phyloP scores from a whole-genome alignment of 2,113 vertebrate genomes.

The Erythrocercus mccallii region DNA sequence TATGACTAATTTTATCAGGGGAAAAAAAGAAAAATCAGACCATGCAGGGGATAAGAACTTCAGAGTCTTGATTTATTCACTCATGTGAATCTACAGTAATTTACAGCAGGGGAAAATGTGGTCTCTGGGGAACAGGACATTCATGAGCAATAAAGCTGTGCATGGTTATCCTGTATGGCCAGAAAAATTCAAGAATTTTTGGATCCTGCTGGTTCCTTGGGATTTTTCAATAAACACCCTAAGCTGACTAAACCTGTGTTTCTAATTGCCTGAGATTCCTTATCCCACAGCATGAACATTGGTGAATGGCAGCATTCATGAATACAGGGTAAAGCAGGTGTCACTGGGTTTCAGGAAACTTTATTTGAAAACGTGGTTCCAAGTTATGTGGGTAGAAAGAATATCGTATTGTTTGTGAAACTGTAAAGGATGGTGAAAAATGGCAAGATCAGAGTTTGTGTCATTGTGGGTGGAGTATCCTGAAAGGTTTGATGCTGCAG shows the following conservation, averaged over 20 bases:
- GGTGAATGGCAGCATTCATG: not conserved
- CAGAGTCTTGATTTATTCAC: not conserved
- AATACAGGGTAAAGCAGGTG: not conserved
- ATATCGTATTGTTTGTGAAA: not conserved
- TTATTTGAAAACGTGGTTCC: not conserved
- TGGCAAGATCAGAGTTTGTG: not conserved
- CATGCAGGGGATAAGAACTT: not conserved
- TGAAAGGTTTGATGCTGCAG: not conserved
- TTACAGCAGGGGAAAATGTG: not conserved
- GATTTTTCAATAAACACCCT: not conserved
- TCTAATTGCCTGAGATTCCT: not conserved
- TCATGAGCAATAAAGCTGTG: not conserved
- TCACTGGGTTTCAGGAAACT: not conserved
- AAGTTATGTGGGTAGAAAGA: not conserved
- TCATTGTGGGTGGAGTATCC: not conserved
- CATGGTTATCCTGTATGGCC: not conserved
- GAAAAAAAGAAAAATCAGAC: not conserved
- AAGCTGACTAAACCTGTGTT: not conserved
- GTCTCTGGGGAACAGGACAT: not conserved
- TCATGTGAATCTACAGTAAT: rapidly evolving
- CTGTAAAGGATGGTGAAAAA: not conserved
- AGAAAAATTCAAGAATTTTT: not conserved
- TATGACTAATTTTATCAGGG: not conserved
- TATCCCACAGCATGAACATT: not conserved
- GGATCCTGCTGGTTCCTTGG: not conserved